Evolutionary conservation across 1,140 invertebrate species (phyloP).

Genomic region (Elymnias hypermnestra): DNA sequence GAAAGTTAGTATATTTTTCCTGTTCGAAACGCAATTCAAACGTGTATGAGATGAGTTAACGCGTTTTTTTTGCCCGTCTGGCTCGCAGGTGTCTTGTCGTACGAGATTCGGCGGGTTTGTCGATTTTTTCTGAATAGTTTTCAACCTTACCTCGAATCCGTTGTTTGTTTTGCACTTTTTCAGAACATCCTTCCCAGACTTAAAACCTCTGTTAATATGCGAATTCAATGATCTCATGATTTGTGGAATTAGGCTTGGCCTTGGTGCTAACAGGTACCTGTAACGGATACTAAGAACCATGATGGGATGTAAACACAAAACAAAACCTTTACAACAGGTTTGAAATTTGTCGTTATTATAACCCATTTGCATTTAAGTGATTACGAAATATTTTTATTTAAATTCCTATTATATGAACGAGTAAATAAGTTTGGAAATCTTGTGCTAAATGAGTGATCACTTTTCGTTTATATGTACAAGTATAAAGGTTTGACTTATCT

Average conservation of each 20-base stretch:
- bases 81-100: conserved; percentile 45
- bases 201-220: conserved; percentile 17
- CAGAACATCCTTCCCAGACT: conserved; percentile 26
- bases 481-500: too few relatives aligned
- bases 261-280: conserved; percentile 18
- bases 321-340: too few relatives aligned
- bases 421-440: too few relatives aligned
- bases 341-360: too few relatives aligned
- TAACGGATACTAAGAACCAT: conserved; percentile 12
- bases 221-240: conserved; percentile 26
- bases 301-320: conserved; percentile 3
- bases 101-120: conserved; percentile 25
- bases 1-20: conserved; percentile 20
- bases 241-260: conserved; percentile 17
- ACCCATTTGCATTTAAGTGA: too few relatives aligned
- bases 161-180: conserved; percentile 46
- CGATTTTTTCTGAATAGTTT: conserved; percentile 39
- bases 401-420: too few relatives aligned
- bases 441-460: too few relatives aligned
- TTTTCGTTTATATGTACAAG: too few relatives aligned
- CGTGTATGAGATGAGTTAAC: conserved; percentile 10
- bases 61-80: conserved; percentile 31
- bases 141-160: conserved; percentile 31
- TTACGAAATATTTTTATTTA: too few relatives aligned
- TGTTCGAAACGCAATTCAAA: conserved; percentile 17